Evolutionary conservation across 1,140 invertebrate genomes (phyloP), one percentile per base, ranked within the genome.

Genomic region (Plutomurus gul): DNA sequence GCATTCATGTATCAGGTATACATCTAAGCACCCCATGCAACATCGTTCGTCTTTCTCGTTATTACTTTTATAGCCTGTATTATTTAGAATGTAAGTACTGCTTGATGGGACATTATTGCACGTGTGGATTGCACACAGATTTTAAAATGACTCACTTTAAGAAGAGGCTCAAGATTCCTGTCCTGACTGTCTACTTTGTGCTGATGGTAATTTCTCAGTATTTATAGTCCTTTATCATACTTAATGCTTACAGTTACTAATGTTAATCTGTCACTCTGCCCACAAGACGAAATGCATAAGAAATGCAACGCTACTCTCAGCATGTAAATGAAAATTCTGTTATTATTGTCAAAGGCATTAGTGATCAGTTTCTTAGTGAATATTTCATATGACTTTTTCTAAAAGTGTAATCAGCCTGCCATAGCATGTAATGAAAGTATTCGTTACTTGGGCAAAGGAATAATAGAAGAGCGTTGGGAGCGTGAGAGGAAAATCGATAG

Each of bases 401-500:
- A n/a, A n/a, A n/a, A n/a, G n/a, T n/a, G n/a, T n/a, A n/a, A n/a
- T n/a, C n/a, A n/a, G n/a, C n/a, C n/a, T n/a, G n/a, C n/a, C n/a
- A n/a, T n/a, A n/a, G n/a, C n/a, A n/a, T n/a, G n/a, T n/a, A n/a
- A n/a, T n/a, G n/a, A n/a, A n/a, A n/a, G n/a, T n/a, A n/a, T n/a
- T n/a, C n/a, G n/a, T n/a, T n/a, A n/a, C n/a, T n/a, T n/a, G n/a
- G n/a, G n/a, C n/a, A n/a, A n/a, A n/a, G n/a, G n/a, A n/a, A n/a
- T n/a, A n/a, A n/a, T n/a, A n/a, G n/a, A n/a, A n/a, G n/a, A n/a
- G n/a, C n/a, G n/a, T n/a, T n/a, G n/a, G n/a, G n/a, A n/a, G n/a
- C n/a, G n/a, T n/a, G n/a, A n/a, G n/a, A n/a, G n/a, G n/a, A 47
- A 81, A 76, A 81, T 81, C 74, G 76, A 79, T 81, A 72, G 56